Percentiles rank a stretch among this genome's conserved stretches.
Conservation (phyloP, 2,888 invertebrate genomes). For the Arrhopalites spinosus region DNA sequence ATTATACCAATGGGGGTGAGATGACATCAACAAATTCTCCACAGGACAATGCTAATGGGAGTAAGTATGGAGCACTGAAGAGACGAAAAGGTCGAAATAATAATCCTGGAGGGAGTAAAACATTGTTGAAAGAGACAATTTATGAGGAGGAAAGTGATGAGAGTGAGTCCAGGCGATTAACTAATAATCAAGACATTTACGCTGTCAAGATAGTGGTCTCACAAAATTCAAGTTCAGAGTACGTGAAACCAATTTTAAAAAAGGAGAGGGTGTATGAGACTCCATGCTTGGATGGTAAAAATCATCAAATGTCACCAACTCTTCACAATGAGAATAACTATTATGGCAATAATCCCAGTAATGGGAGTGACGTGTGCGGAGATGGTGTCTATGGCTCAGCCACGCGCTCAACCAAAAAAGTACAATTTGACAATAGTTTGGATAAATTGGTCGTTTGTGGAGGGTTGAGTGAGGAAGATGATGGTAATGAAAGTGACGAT, state of each 20-base stretch:
- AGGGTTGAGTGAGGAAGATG: constrained; percentile 39
- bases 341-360: background rate
- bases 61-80: constrained; percentile 52
- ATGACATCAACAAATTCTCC: background rate
- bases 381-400: background rate
- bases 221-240: constrained; percentile 33
- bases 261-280: constrained; percentile 36
- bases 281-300: background rate
- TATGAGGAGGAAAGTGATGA: constrained; percentile 51
- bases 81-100: constrained; percentile 42
- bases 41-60: background rate
- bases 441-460: constrained; percentile 46
- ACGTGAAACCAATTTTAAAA: constrained; percentile 55
- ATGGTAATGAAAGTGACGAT: constrained; percentile 35
- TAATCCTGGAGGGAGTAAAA: constrained; percentile 40
- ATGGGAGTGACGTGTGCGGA: background rate
- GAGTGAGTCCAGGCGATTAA: background rate
- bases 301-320: background rate
- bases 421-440: constrained; percentile 52
- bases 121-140: constrained; percentile 52
- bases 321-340: background rate
- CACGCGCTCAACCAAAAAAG: constrained; percentile 47
- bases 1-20: no score
- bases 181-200: constrained; percentile 31
- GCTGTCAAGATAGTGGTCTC: constrained; percentile 53